phyloP scores from a whole-genome alignment of 2,113 vertebrate species.

The Erinaceus europaeus region DNA sequence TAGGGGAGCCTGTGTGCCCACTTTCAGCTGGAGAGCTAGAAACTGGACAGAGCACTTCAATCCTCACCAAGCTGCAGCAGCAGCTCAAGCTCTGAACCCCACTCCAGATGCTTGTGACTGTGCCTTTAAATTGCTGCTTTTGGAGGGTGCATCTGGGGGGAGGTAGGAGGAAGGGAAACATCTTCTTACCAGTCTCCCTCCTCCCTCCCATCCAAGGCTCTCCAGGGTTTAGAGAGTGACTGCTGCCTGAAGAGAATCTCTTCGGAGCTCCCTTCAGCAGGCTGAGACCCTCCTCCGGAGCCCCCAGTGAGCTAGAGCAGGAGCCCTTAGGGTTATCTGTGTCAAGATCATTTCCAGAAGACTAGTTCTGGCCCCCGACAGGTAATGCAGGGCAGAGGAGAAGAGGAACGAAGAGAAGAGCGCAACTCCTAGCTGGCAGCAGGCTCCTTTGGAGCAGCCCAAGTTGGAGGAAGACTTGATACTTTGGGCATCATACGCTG shows the following conservation, averaged over 20 bases:
- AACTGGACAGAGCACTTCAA: constrained; percentile 23
- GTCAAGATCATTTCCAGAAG: constrained; percentile 51
- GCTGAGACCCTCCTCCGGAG: constrained; percentile 47
- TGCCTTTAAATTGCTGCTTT: constrained; percentile 75
- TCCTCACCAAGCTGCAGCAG: not conserved
- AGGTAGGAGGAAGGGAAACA: constrained; percentile 62
- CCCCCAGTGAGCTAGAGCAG: not conserved
- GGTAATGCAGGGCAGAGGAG: constrained; percentile 41
- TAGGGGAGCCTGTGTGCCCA: not conserved
- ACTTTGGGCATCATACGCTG: not conserved
- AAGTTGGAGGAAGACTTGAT: constrained; percentile 51
- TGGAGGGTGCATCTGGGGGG: constrained; percentile 45
- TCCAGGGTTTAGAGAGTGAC: constrained; percentile 56
- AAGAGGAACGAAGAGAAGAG: not conserved
- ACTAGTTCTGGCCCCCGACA: constrained; percentile 44
- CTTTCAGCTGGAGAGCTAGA: constrained; percentile 11
- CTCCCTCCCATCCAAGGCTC: constrained; percentile 56
- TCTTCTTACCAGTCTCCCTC: constrained; percentile 54
- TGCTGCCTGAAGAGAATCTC: constrained; percentile 60
- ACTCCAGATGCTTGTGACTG: constrained; percentile 61
- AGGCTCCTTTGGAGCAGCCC: constrained; percentile 50
- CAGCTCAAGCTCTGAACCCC: constrained; percentile 46
- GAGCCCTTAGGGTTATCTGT: constrained; percentile 15
- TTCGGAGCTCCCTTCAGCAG: not conserved
- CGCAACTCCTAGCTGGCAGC: constrained; percentile 4